These are phyloP conservation scores for Agelastica alni DNA, from an alignment of 2,888 invertebrate genomes.

Conservation along the genomic window DNA sequence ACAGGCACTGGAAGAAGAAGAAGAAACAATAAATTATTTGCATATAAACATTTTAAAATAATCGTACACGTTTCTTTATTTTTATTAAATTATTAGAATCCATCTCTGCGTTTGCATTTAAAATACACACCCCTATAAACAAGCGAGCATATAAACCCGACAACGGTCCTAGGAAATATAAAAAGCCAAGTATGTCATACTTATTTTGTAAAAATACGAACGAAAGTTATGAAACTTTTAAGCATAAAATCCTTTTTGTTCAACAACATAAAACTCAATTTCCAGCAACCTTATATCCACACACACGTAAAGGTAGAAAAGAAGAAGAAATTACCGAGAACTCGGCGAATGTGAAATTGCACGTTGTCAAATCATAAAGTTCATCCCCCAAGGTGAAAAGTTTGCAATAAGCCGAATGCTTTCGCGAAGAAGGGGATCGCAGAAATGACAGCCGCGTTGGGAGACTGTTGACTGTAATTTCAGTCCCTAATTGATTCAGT, in stretches of 20 bases:
- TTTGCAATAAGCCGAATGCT: slow-evolving; percentile 12
- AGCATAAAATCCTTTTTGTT: slow-evolving; percentile 27
- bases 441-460: too few relatives aligned
- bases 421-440: not conserved
- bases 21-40: too few relatives aligned
- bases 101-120: too few relatives aligned
- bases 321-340: slow-evolving; percentile 21
- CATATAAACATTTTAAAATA: too few relatives aligned
- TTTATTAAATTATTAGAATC: too few relatives aligned
- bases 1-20: too few relatives aligned
- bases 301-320: slow-evolving; percentile 7
- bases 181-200: slow-evolving; percentile 6
- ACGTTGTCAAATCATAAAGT: slow-evolving; percentile 31
- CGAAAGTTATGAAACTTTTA: slow-evolving; percentile 28
- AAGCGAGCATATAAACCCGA: not conserved
- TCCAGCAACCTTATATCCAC: slow-evolving; percentile 1
- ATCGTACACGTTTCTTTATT: too few relatives aligned
- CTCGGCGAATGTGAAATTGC: slow-evolving; percentile 30
- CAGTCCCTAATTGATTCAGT: too few relatives aligned
- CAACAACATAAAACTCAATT: slow-evolving; percentile 12
- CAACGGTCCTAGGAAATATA: not conserved
- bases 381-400: slow-evolving; percentile 18
- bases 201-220: slow-evolving; percentile 24
- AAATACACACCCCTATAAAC: not conserved
- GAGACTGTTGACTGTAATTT: too few relatives aligned